Evolutionary conservation across 2,113 vertebrate species (phyloP), one percentile per base, ranked within the genome.

Genomic region (Myotis lucifugus): DNA sequence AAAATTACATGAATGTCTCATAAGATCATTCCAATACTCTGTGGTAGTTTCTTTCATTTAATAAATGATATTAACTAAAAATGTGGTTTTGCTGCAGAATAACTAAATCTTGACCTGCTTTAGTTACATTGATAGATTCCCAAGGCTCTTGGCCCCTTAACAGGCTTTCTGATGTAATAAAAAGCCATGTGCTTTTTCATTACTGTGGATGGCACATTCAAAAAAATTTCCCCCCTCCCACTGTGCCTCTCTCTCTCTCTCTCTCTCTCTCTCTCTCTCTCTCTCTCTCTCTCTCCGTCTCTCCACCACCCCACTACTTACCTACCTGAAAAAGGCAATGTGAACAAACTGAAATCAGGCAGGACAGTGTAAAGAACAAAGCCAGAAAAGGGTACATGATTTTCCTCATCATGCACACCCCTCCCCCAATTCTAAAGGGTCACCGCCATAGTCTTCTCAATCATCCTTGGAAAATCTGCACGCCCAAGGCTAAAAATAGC

Each of bases 401-500:
- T 93, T 92, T 85, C 32, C 73, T 85, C 56, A 48, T 21, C 6
- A 2, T 61, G 50, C 13, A 50, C 18, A 13, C 0, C 1, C 7
- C 19, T 2, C 8, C 46, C 32, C 56, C 48, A 42, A 2, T n/a
- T 84, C 40, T 12, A 29, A 89, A 93, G 91, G 61, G 59, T 64
- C 94, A 85, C 0, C 0, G 13, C 50, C 85, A 40, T 50, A 0
- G 0, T 29, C 37, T 56, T 86, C 64, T 90, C 54, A 56, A 3
- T 12, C 23, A 66, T 14, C 40, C 59, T 73, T 91, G 77, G 81
- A 85, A 93, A 96, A 94, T 72, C 90, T 77, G 27, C 27, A 27
- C 4, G 0, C 52, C 79, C 81, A 5, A 73, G 12, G 52, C 84
- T 82, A 96, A 94, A 97, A 96, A 95, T 70, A 96, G 89, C 56